Base-by-base conservation (phyloP, 1,140 invertebrate species). In the Leptinotarsa defecta region DNA sequence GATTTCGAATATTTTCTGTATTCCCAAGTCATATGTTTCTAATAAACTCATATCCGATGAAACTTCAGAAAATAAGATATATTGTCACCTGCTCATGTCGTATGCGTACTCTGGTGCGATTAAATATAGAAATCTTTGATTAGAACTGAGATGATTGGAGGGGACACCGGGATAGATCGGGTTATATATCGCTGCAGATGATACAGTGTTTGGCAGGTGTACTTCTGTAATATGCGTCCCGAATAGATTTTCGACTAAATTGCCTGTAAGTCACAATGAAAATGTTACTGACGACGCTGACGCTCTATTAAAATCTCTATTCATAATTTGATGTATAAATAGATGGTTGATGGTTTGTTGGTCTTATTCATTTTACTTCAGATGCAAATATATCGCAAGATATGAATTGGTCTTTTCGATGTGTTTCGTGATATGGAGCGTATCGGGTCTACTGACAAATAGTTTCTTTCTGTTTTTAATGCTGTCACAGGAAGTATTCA, bases 121-220 rank as follows among this genome's bases (percentile, higher is more conserved):
- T 74, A 74, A 74, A 74, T 74, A 61, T 74, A 74, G 73, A 74
- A 74, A 74, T 74, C 73, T 74, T 74, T 74, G 73, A 74, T 74
- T 74, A 74, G 73, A 73, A 27, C 63, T 22, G 48, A 74, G 67
- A 57, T 68, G 73, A 74, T 74, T 69, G 73, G 68, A 61, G 17
- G 73, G 48, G 71, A 73, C 63, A 52, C 68, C 52, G 20, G 13
- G 68, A 65, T 71, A 61, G 48, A 71, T 71, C 69, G 49, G 69
- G 67, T 68, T 68, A 71, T 71, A 71, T 57, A 61, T 71, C 70
- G 71, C 19, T 24, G 57, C 73, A 48, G 67, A 70, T 74, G 73
- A 74, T 74, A 61, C 73, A 74, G 20, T 74, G 73, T 69, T 57
- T 61, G 73, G 52, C 73, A 74, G 73, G 73, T 74, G 73, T 61